Percentiles rank a stretch among this genome's conserved stretches.
Evolutionary conservation across 2,113 vertebrate genomes (phyloP).

Genomic region (Centropristis striata): DNA sequence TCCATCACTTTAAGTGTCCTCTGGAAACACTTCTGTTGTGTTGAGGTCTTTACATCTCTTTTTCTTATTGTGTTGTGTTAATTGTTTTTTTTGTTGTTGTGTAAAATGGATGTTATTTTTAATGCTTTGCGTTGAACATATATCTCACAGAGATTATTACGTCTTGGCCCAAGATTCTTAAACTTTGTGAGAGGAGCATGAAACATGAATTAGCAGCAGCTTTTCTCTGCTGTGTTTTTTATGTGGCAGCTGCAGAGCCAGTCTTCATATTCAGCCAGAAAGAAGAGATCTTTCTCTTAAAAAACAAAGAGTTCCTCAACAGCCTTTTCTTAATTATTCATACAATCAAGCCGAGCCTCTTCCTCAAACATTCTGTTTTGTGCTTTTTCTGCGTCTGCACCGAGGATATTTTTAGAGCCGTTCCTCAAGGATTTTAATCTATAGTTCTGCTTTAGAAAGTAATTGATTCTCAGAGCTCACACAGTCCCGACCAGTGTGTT

Average conservation of each 20-base stretch:
- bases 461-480: conserved; percentile 36
- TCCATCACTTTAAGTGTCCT: no score
- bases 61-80: no score
- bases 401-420: conserved; percentile 1
- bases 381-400: conserved; percentile 4
- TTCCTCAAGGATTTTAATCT: conserved; percentile 32
- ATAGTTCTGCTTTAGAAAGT: conserved; percentile 32
- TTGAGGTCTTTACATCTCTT: no score
- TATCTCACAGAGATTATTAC: no score
- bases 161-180: no score
- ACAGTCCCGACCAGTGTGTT: conserved; percentile 15
- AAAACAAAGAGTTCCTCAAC: not conserved
- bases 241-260: conserved; percentile 5
- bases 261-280: conserved; percentile 15
- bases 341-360: conserved; percentile 15
- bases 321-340: conserved; percentile 24
- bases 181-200: no score
- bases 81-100: no score
- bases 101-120: no score
- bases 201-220: no score
- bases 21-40: no score
- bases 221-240: not conserved
- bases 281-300: conserved; percentile 17
- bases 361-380: not conserved
- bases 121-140: no score